Conservation (phyloP, 2,113 vertebrate genomes). For the Lycocorax pyrrhopterus region DNA sequence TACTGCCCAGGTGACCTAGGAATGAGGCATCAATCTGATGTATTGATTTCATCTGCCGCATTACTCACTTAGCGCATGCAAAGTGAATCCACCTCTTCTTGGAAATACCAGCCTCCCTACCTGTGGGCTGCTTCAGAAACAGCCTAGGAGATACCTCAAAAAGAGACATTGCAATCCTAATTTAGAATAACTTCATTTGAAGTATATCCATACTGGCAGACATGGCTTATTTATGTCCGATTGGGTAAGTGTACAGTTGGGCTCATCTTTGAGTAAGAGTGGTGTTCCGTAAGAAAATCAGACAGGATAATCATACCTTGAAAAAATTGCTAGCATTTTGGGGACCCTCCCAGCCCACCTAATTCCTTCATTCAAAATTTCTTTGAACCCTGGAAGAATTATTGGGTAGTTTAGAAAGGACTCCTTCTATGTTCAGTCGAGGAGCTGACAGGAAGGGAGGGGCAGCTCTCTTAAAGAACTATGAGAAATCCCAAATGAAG, state of each 20-base stretch:
- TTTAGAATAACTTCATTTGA: neutral
- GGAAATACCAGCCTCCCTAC: neutral
- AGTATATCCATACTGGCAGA: neutral
- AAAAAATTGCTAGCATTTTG: accelerated
- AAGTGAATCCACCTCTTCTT: neutral
- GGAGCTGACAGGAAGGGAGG: neutral
- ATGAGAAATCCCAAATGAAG: neutral
- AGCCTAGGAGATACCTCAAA: neutral
- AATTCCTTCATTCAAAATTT: neutral
- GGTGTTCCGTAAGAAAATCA: neutral
- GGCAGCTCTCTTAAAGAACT: neutral
- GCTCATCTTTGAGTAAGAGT: neutral
- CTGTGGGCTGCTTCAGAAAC: neutral
- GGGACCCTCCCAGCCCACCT: neutral
- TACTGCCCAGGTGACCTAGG: neutral
- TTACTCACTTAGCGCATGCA: neutral
- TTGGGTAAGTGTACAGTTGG: neutral
- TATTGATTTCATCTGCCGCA: neutral
- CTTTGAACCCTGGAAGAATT: neutral
- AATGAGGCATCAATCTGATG: neutral
- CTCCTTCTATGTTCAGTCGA: neutral
- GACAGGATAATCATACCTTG: neutral
- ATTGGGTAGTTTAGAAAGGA: neutral
- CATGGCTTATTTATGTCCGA: neutral
- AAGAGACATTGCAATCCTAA: neutral